Base-by-base conservation (phyloP, 2,113 vertebrate species). In the Piprites chloris region DNA sequence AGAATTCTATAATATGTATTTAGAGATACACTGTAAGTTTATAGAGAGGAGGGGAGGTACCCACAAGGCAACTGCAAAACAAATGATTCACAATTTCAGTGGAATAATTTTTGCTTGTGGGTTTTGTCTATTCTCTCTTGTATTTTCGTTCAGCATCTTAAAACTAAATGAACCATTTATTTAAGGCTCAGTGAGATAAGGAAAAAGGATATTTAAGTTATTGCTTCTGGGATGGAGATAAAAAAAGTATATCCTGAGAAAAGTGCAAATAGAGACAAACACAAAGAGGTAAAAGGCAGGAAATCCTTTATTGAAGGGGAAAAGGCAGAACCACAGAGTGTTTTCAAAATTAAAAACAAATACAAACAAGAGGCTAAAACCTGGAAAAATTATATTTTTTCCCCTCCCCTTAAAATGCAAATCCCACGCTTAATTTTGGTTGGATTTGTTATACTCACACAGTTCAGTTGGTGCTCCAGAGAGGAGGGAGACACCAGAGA, bases 231-330 rank as follows among this genome's bases (percentile, higher is more conserved):
- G 50, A 30, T 15, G 27, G 47, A 50, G 56, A 41, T 33, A 67
- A 49, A 27, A 66, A 28, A 9, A 46, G 23, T 4, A 6, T 3
- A 52, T 14, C 66, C 69, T 6, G 65, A 52, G 73, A 50, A 61
- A 67, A 91, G 24, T 4, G 24, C 62, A 68, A 92, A 81, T 26
- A 55, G 75, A 89, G 82, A 73, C 61, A 41, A 71, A 65, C 2
- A 2, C 66, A 9, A 47, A 37, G n/a, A 46, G 44, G 20, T 83
- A 58, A 78, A 46, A 75, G 85, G 88, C 73, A 93, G 77, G 77
- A 95, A 93, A 80, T 95, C 85, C 94, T 97, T 97, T 97, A 97
- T 97, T 97, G 95, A 94, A 89, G 69, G 67, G 59, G 62, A 77
- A 90, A 94, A 94, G 90, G 90, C 94, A 96, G 76, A 92, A 44